Evolutionary conservation across 1,140 invertebrate genomes (phyloP).

Genomic region (Drosophila mauritiana): DNA sequence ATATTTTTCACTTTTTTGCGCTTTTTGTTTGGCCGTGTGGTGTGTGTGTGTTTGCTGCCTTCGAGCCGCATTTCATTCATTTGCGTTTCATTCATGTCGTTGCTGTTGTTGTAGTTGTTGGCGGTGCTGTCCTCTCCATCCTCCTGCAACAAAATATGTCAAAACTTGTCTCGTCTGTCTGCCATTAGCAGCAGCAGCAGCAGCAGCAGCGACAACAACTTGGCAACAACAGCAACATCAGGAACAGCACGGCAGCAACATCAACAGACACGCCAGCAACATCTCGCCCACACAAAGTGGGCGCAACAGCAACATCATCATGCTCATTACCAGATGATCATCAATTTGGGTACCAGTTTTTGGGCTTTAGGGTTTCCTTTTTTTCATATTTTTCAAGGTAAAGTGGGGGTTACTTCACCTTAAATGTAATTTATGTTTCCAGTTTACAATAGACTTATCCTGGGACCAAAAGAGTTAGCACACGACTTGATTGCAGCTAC

Average conservation of each 20-base stretch:
- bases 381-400: slow-evolving; percentile 55
- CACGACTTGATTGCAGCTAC: slow-evolving; percentile 74
- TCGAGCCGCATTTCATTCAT: slow-evolving; percentile 69
- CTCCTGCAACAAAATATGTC: slow-evolving; percentile 72
- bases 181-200: slow-evolving; percentile 66
- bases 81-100: slow-evolving; percentile 79
- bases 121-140: slow-evolving; percentile 14
- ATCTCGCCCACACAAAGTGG: slow-evolving; percentile 66
- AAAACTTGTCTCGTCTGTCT: slow-evolving; percentile 82
- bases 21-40: slow-evolving; percentile 16
- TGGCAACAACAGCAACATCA: slow-evolving; percentile 44
- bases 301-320: slow-evolving; percentile 59
- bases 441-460: slow-evolving; percentile 65
- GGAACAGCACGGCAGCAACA: slow-evolving; percentile 35
- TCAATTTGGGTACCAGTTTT: slow-evolving; percentile 49
- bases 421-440: slow-evolving; percentile 78
- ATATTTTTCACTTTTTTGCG: slow-evolving; percentile 9
- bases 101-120: slow-evolving; percentile 4
- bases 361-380: slow-evolving; percentile 12
- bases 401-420: slow-evolving; percentile 48
- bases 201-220: slow-evolving; percentile 44
- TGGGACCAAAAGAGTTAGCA: slow-evolving; percentile 34
- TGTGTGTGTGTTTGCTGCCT: slow-evolving; percentile 14
- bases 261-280: slow-evolving; percentile 48
- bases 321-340: slow-evolving; percentile 49